Conservation (phyloP, 1,140 invertebrate species). For the Drosophila sucinea region DNA sequence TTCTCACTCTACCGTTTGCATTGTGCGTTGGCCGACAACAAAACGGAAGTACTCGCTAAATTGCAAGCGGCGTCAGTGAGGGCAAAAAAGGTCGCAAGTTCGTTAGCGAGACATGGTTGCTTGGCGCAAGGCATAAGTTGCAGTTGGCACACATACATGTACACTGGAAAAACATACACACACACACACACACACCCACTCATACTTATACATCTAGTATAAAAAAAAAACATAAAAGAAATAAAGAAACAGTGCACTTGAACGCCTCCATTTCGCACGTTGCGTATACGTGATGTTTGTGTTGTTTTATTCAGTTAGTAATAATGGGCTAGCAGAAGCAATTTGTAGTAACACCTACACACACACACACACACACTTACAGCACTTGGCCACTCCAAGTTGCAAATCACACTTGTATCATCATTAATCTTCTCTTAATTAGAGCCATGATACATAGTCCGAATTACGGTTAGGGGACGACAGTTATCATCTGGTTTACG, state of each 20-base stretch:
- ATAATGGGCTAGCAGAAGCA: constrained; percentile 7
- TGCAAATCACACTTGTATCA: background rate
- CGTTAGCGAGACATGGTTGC: constrained; percentile 38
- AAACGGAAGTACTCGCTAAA: constrained; percentile 51
- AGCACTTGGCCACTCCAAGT: background rate
- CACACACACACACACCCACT: background rate
- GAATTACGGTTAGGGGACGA: background rate
- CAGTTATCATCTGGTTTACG: constrained; percentile 19
- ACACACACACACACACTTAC: background rate
- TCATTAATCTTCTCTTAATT: constrained; percentile 7
- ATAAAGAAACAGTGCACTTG: constrained; percentile 37
- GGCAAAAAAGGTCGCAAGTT: constrained; percentile 61
- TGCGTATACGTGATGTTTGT: constrained; percentile 64
- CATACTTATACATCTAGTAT: no score
- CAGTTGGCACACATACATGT: constrained; percentile 23
- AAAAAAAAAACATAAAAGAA: background rate
- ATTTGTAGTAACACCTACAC: background rate
- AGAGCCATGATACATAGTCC: background rate
- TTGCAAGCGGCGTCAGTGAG: constrained; percentile 31
- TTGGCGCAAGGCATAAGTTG: constrained; percentile 34
- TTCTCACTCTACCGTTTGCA: constrained; percentile 21
- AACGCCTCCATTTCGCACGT: constrained; percentile 40
- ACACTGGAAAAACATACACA: constrained; percentile 15
- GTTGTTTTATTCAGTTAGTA: constrained; percentile 29
- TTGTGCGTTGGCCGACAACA: constrained; percentile 13